These are phyloP conservation scores for Rhorus exstirpatorius DNA, from an alignment of 2,888 invertebrate species.

Conservation along the genomic window DNA sequence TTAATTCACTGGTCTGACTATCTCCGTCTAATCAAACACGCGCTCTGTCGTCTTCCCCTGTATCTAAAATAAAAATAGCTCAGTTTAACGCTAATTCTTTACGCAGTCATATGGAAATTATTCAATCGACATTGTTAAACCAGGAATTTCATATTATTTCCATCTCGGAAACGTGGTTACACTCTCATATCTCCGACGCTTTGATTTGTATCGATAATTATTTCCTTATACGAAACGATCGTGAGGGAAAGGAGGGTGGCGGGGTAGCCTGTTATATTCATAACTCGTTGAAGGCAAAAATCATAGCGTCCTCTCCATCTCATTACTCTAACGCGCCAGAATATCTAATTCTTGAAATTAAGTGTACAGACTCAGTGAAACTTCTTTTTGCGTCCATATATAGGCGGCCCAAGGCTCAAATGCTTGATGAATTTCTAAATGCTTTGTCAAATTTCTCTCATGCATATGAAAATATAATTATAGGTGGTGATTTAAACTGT, in stretches of 20 bases:
- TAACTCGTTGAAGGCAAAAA: neutral
- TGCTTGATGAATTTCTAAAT: neutral
- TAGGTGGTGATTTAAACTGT: neutral
- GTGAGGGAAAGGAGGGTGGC: neutral
- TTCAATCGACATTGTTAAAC: too few species aligned
- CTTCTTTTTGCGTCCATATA: neutral
- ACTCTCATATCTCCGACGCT: neutral
- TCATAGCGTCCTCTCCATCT: neutral
- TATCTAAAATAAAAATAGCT: too few species aligned
- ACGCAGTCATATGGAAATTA: too few species aligned
- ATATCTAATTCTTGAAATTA: neutral
- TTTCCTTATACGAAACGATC: neutral
- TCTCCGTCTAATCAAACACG: too few species aligned
- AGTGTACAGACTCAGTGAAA: neutral
- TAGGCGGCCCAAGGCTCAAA: neutral
- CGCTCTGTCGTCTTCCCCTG: too few species aligned
- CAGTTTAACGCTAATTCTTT: too few species aligned
- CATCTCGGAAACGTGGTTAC: neutral
- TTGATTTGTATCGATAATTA: neutral
- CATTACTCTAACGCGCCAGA: neutral
- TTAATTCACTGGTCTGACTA: too few species aligned
- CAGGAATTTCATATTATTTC: neutral
- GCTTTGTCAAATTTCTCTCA: neutral
- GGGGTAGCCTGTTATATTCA: conserved; percentile 6
- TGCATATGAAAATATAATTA: neutral